These are phyloP conservation scores for Athalia circularis DNA, from an alignment of 2,888 invertebrate genomes.

Conservation along the genomic window DNA sequence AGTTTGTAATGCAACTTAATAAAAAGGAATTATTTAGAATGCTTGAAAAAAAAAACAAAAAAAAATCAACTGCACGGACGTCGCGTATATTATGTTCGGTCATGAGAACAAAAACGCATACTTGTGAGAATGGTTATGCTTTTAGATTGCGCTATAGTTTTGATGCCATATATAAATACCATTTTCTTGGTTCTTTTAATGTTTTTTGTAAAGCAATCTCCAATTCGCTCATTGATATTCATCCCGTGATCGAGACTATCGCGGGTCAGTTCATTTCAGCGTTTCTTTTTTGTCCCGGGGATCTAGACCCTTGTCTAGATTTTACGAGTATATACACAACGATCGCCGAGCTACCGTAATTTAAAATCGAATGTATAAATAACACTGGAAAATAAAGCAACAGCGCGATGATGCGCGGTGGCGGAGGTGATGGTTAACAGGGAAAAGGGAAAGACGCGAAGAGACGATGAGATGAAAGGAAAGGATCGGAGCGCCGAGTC, in stretches of 20 bases:
- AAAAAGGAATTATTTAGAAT: constrained; percentile 18
- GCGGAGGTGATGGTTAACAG: neutral
- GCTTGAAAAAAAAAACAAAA: neutral
- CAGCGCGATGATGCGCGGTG: neutral
- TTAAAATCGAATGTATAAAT: constrained; percentile 31
- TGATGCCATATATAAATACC: too few species aligned
- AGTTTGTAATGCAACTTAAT: constrained; percentile 11
- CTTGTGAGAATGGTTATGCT: too few species aligned
- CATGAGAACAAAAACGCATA: too few species aligned
- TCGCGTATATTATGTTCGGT: too few species aligned
- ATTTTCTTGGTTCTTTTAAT: neutral
- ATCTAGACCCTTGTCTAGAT: constrained; percentile 10
- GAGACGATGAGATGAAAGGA: constrained; percentile 8
- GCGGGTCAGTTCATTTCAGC: neutral
- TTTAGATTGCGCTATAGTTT: neutral
- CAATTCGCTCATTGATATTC: constrained; percentile 40
- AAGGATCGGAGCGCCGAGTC: constrained; percentile 24
- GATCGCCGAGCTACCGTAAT: constrained; percentile 36
- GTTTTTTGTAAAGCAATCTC: neutral
- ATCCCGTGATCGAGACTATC: constrained; percentile 11
- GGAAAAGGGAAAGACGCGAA: neutral
- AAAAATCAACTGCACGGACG: neutral
- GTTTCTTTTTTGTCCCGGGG: constrained; percentile 10
- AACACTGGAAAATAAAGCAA: constrained; percentile 12
- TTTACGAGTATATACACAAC: constrained; percentile 24